These are phyloP conservation scores for Babyrousa celebensis DNA, from an alignment of 2,797 vertebrate species.

Conservation along the genomic window DNA sequence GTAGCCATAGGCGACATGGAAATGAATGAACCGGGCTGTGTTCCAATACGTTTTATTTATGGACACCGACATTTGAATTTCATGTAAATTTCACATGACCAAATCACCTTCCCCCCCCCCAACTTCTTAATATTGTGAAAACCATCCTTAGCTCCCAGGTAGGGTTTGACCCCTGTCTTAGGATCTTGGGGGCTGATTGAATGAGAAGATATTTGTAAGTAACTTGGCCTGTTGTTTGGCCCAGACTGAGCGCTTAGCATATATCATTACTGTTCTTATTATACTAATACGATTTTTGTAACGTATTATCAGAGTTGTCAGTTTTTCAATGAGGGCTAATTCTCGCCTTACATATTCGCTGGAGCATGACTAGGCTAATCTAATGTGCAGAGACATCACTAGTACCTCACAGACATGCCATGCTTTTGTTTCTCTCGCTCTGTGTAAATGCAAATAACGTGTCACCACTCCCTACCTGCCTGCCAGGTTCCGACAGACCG, in stretches of 20 bases:
- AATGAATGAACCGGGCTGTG: background rate
- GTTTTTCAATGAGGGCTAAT: background rate
- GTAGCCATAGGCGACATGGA: rapidly evolving
- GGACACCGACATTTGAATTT: conserved; percentile 5
- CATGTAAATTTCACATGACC: background rate
- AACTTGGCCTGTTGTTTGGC: background rate
- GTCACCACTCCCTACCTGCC: too few relatives aligned
- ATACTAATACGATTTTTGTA: background rate
- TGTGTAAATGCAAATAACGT: background rate
- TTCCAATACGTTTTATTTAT: background rate
- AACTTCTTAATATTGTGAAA: background rate
- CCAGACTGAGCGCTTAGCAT: background rate
- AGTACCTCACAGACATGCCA: background rate
- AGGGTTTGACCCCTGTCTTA: background rate
- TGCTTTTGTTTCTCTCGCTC: background rate
- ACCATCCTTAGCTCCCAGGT: background rate
- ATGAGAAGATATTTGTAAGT: background rate
- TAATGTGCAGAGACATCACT: background rate
- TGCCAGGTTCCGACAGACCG: background rate
- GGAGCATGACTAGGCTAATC: background rate
- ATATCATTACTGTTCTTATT: background rate
- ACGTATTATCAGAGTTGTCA: background rate
- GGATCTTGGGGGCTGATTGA: background rate
- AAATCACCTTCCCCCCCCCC: background rate
- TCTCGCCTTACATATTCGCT: background rate